Evolutionary conservation across 1,140 invertebrate species (phyloP), one percentile per base, ranked within the genome.

Genomic region (Amyelois transitella): DNA sequence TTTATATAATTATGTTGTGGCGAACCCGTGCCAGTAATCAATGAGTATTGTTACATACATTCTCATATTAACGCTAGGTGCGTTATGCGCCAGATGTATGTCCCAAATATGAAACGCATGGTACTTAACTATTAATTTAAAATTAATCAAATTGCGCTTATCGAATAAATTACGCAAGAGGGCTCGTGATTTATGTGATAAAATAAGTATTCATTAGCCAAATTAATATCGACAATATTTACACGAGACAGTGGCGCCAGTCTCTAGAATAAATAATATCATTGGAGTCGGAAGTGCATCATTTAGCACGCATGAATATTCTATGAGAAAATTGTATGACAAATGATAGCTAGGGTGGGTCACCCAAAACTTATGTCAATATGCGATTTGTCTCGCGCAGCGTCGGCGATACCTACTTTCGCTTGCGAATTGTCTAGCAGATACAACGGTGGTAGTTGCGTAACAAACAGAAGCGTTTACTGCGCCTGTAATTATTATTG

Each of bases 401-500:
- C 51, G 62, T 51, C 55, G 22, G 55, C 55, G 59, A 48, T 60
- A 25, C 58, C 62, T 64, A 77, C 77, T 81, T 81, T 81, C 77
- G 77, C 77, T 73, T 62, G 73, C 75, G 67, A 76, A 72, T 77
- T 80, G 69, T 74, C 65, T 69, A 70, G 52, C 56, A 62, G 32
- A 8, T 38, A 12, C 32, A 38, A 38, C 55, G 60, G 49, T 55
- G 44, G 25, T 43, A 21, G 53, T 77, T 77, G 51, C 62, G 68
- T 62, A 78, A 72, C 62, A 50, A 25, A 55, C 50, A 64, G 60
- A 58, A 71, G 58, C 61, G 61, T 66, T 49, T 66, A 66, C 69
- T 69, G 71, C 60, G 52, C 57, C 67, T 66, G 69, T 67, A 75
- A 79, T 76, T 71, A 75, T 78, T 70, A 74, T 78, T 77, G 70